Evolutionary conservation across 2,113 vertebrate species (phyloP).

Genomic region (Cavia aperea): DNA sequence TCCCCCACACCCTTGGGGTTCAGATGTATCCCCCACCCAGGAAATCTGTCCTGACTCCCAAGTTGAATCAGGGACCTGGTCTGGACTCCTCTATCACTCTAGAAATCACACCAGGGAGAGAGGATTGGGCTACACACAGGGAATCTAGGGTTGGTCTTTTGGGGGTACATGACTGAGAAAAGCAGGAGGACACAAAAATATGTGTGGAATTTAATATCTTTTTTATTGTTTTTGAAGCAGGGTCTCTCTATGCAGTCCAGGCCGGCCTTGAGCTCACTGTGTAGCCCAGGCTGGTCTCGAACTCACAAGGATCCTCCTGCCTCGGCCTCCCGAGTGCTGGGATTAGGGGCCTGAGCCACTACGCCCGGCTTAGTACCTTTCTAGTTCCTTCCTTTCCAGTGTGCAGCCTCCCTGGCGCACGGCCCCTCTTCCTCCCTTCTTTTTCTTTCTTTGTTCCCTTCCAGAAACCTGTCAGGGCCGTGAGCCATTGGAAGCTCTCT

Average conservation of each 20-base stretch:
- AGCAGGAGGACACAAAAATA: neutral
- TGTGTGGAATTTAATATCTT: neutral
- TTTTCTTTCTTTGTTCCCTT: neutral
- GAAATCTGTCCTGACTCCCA: neutral
- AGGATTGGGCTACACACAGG: neutral
- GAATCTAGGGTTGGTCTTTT: neutral
- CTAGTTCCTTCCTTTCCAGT: neutral
- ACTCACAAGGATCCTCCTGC: too few relatives aligned
- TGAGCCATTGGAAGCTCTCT: neutral
- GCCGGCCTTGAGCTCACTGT: too few relatives aligned
- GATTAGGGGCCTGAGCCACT: too few relatives aligned
- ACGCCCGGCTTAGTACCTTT: neutral
- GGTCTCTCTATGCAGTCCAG: too few relatives aligned
- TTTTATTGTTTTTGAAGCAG: too few relatives aligned
- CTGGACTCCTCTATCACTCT: neutral
- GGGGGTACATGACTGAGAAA: neutral
- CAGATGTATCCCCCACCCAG: neutral
- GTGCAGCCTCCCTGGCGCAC: neutral
- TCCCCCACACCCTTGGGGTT: neutral
- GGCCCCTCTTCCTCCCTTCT: neutral
- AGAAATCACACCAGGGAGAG: neutral
- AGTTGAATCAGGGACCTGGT: neutral
- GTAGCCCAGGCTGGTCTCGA: too few relatives aligned
- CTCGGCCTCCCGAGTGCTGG: too few relatives aligned
- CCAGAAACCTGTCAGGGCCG: neutral